These are phyloP conservation scores for Spea bombifrons DNA, from an alignment of 2,113 vertebrate species.

Conservation along the genomic window DNA sequence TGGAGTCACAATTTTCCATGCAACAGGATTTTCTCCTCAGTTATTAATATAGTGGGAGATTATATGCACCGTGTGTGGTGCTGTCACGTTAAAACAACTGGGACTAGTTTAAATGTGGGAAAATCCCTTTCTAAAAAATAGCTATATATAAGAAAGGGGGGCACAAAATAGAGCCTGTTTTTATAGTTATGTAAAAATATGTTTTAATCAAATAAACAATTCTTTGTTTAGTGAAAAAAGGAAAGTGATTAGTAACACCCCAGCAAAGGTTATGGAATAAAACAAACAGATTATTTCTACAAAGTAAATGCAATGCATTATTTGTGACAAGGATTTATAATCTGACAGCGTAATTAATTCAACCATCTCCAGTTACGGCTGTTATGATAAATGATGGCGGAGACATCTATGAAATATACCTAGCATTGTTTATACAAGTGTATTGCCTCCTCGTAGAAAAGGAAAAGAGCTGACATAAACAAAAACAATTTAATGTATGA, in stretches of 20 bases:
- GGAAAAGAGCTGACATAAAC: background rate
- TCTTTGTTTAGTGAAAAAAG: constrained; percentile 7
- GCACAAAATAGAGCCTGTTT: background rate
- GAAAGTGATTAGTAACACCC: constrained; percentile 2
- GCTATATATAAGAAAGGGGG: background rate
- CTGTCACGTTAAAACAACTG: constrained; percentile 6
- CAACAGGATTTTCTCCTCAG: background rate
- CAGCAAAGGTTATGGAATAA: background rate
- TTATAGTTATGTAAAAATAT: background rate
- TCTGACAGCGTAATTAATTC: constrained; percentile 11
- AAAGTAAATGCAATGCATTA: constrained; percentile 2
- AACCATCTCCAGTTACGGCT: background rate
- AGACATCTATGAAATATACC: constrained; percentile 1
- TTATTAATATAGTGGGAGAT: background rate
- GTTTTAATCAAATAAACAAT: constrained; percentile 15
- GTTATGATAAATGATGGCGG: constrained; percentile 25
- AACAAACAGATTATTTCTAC: constrained; percentile 31
- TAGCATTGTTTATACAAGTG: constrained; percentile 16
- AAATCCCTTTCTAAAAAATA: background rate
- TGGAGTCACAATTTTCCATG: background rate
- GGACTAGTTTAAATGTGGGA: background rate
- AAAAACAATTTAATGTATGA: background rate
- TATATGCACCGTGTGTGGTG: background rate
- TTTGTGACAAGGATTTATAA: constrained; percentile 7
- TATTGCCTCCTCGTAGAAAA: background rate